A percentile compares a stretch with the other conserved stretches of the same genome.
These are phyloP conservation scores for Urocitellus parryii DNA, from an alignment of 2,113 vertebrate genomes.

Conservation along the genomic window DNA sequence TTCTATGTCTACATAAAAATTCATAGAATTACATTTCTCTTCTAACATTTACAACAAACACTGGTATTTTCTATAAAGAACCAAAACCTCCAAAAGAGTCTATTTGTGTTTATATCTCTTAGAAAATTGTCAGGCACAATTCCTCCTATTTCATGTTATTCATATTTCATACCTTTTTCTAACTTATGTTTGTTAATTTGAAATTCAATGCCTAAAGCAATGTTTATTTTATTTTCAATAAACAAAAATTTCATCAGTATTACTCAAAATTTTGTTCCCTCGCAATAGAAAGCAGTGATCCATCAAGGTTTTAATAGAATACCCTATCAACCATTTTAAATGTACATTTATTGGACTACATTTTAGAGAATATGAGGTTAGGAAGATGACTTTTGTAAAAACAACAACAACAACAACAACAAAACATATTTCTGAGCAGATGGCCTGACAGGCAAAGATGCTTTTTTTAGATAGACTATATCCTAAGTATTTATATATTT, in stretches of 20 bases:
- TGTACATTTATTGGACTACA: not conserved
- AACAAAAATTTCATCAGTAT: not conserved
- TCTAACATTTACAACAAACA: not conserved
- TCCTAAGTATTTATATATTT: conserved; percentile 16
- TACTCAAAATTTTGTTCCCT: not conserved
- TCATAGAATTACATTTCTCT: not conserved
- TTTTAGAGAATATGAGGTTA: not conserved
- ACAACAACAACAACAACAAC: not conserved
- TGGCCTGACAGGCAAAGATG: not conserved
- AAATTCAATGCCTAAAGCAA: not conserved
- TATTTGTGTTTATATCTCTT: not conserved
- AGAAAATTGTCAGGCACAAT: not conserved
- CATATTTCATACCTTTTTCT: not conserved
- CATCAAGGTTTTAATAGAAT: not conserved
- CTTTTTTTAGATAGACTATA: conserved; percentile 9
- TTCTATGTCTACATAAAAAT: not conserved
- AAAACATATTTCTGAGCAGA: conserved; percentile 20
- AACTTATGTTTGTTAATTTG: not conserved
- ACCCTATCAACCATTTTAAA: not conserved
- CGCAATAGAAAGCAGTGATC: not conserved
- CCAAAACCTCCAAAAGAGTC: not conserved
- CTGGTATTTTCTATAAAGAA: not conserved
- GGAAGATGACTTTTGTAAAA: not conserved
- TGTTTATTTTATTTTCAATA: not conserved
- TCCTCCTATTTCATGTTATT: not conserved